phyloP scores from a whole-genome alignment of 2,113 vertebrate species.

The Trinectes maculatus region DNA sequence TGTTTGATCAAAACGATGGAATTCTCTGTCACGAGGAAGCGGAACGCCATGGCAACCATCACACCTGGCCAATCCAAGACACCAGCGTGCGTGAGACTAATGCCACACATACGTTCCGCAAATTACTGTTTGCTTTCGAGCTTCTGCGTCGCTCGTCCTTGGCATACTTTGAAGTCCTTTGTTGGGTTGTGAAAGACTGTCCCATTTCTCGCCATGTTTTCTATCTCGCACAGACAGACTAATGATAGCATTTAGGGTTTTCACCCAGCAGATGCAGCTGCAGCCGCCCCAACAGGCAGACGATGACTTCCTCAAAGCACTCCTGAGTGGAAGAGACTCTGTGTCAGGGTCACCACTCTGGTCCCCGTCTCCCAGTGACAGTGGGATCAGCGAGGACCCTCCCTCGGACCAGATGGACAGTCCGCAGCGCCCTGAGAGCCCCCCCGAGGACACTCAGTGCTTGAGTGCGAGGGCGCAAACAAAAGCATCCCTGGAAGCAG shows the following conservation, averaged over 20 bases:
- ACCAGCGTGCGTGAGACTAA: slow-evolving; percentile 77
- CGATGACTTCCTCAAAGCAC: slow-evolving; percentile 82
- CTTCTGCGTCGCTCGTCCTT: not conserved
- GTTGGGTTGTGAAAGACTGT: not conserved
- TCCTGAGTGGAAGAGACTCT: slow-evolving; percentile 81
- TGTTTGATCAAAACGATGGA: slow-evolving; percentile 90
- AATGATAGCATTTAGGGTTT: slow-evolving; percentile 12
- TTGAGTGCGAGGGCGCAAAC: slow-evolving; percentile 14
- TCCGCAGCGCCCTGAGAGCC: slow-evolving; percentile 71
- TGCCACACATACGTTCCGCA: slow-evolving; percentile 7
- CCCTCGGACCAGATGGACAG: slow-evolving; percentile 92
- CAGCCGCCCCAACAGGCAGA: slow-evolving; percentile 79
- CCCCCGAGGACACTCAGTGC: slow-evolving; percentile 24
- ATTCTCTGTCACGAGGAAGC: slow-evolving; percentile 85
- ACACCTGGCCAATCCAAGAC: slow-evolving; percentile 75
- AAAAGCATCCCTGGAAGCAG: slow-evolving; percentile 43
- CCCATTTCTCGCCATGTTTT: not conserved
- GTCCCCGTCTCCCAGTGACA: slow-evolving; percentile 91
- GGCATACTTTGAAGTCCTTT: not conserved
- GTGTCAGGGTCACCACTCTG: slow-evolving; percentile 82
- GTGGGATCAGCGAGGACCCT: slow-evolving; percentile 90
- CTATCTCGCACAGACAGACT: slow-evolving; percentile 8
- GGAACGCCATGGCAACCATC: slow-evolving; percentile 56
- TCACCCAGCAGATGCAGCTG: slow-evolving; percentile 76
- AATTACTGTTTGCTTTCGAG: not conserved